phyloP scores from a whole-genome alignment of 92 coral and sea anemone genomes.

The Desmophyllum pertusum region DNA sequence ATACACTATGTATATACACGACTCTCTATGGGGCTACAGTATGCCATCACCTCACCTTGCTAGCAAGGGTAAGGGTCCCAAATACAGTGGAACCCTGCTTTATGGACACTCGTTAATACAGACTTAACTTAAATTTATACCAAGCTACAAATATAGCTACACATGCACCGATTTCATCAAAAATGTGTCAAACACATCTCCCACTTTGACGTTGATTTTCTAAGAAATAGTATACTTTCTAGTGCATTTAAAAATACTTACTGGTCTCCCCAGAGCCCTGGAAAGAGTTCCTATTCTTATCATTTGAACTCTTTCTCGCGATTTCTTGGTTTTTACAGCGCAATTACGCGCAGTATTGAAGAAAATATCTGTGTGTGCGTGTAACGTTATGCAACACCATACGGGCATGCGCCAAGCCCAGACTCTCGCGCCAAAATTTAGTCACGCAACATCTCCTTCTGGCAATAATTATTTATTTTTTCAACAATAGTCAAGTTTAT shows the following conservation, averaged over 20 bases:
- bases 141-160: no score
- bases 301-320: conserved; percentile 40
- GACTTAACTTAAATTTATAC: no score
- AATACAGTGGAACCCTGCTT: no score
- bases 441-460: neutral
- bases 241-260: conserved; percentile 32
- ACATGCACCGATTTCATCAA: neutral
- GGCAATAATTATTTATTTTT: neutral
- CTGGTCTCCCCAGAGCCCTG: conserved; percentile 73
- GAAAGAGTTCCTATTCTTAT: conserved; percentile 63
- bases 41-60: no score
- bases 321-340: neutral
- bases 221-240: neutral
- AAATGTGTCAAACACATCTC: neutral
- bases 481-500: neutral
- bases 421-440: neutral
- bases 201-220: neutral
- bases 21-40: no score
- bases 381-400: conserved; percentile 22
- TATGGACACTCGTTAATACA: no score
- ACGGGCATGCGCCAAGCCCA: conserved; percentile 23
- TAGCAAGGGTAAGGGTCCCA: no score
- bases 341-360: neutral
- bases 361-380: neutral
- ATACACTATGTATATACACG: no score